Evolutionary conservation across 2,797 vertebrate genomes (phyloP).

Genomic region (Adelosebastes latens): DNA sequence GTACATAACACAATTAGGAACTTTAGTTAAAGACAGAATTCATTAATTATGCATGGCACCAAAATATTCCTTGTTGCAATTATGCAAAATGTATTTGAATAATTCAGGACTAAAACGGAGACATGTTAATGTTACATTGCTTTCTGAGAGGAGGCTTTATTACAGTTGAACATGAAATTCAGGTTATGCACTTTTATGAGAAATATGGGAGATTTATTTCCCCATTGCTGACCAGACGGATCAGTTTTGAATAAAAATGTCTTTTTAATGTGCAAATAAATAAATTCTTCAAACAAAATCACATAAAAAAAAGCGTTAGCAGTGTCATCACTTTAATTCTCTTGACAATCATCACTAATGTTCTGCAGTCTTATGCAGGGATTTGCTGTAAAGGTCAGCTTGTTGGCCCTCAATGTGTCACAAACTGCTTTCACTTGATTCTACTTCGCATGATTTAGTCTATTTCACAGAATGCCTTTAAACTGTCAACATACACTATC

Average conservation of each 20-base stretch:
- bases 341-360: neutral
- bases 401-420: neutral
- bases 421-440: neutral
- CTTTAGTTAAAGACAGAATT: slow-evolving; percentile 60
- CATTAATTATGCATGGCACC: slow-evolving; percentile 52
- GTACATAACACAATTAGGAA: slow-evolving; percentile 56
- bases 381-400: neutral
- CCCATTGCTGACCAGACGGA: no score
- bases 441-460: neutral
- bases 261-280: neutral
- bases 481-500: neutral
- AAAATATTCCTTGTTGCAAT: slow-evolving; percentile 40
- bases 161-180: neutral
- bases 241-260: neutral
- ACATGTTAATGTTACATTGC: neutral
- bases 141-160: neutral
- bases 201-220: neutral
- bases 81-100: slow-evolving; percentile 40
- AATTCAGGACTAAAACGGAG: slow-evolving; percentile 25
- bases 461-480: neutral
- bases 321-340: neutral
- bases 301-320: neutral
- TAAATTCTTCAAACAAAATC: neutral
- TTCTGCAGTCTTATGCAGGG: neutral
- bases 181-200: neutral